Evolutionary conservation across 2,113 vertebrate genomes (phyloP).

Genomic region (Zootoca vivipara): DNA sequence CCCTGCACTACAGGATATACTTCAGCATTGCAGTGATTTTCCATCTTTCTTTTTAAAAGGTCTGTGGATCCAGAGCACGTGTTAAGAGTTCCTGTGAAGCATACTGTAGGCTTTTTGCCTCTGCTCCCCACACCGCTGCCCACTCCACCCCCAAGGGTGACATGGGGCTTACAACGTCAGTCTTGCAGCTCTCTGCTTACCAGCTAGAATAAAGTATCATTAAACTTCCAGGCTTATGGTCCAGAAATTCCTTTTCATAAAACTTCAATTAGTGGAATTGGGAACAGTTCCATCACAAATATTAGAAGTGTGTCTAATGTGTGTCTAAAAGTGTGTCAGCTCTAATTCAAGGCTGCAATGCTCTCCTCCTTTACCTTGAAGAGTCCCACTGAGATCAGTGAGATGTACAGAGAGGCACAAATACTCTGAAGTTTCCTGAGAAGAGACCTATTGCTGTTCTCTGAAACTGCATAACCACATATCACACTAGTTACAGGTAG

Average conservation of each 20-base stretch:
- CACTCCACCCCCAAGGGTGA: neutral
- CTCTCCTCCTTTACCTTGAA: too few relatives aligned
- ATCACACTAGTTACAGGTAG: too few relatives aligned
- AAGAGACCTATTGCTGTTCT: neutral
- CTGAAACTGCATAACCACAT: neutral
- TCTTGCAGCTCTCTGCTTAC: neutral
- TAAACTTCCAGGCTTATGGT: neutral
- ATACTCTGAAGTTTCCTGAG: neutral
- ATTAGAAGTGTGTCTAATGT: neutral
- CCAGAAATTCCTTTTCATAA: neutral
- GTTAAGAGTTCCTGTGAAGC: neutral
- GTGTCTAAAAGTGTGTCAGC: neutral
- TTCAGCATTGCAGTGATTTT: neutral
- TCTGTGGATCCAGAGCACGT: neutral
- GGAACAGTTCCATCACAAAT: neutral
- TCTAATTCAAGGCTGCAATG: neutral
- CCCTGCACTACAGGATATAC: neutral
- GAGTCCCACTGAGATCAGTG: too few relatives aligned
- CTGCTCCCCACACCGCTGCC: neutral
- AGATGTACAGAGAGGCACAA: too few relatives aligned
- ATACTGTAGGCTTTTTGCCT: neutral
- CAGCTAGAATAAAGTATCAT: neutral
- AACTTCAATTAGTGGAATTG: neutral
- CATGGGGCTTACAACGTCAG: neutral
- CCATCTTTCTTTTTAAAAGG: neutral